Percentiles rank a stretch among this genome's conserved stretches.
Evolutionary conservation across 2,888 invertebrate genomes (phyloP).

Genomic region (Andrena fulva): DNA sequence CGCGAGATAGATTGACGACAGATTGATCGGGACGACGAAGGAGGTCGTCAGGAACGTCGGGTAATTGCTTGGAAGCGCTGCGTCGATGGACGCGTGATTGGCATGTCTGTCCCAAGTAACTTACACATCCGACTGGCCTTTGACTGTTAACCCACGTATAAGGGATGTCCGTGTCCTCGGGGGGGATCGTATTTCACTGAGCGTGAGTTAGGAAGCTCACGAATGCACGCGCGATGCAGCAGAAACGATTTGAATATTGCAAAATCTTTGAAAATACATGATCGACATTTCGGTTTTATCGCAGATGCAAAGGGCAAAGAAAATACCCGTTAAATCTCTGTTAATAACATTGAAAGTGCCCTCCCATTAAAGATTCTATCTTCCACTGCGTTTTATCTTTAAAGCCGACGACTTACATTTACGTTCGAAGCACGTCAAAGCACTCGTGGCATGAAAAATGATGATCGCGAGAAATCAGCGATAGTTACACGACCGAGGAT

Average conservation of each 20-base stretch:
- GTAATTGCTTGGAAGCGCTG: slow-evolving; percentile 59
- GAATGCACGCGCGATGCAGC: neutral
- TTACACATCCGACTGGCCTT: slow-evolving; percentile 33
- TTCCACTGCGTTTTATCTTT: too few relatives aligned
- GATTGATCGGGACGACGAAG: slow-evolving; percentile 54
- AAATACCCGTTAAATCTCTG: too few relatives aligned
- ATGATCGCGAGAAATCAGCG: neutral
- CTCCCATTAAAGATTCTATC: too few relatives aligned
- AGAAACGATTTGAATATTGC: neutral
- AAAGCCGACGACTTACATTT: too few relatives aligned
- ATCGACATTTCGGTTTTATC: too few relatives aligned
- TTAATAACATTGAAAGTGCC: too few relatives aligned
- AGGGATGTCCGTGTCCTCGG: neutral
- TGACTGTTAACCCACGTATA: slow-evolving; percentile 23
- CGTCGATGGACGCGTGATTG: slow-evolving; percentile 57
- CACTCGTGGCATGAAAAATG: too few relatives aligned
- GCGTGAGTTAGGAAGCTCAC: slow-evolving; percentile 22
- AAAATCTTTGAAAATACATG: too few relatives aligned
- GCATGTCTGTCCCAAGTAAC: slow-evolving; percentile 52
- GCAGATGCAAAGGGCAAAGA: too few relatives aligned
- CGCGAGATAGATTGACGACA: slow-evolving; percentile 36
- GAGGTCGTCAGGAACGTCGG: slow-evolving; percentile 45
- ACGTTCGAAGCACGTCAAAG: too few relatives aligned
- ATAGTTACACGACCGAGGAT: slow-evolving; percentile 30
- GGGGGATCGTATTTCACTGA: slow-evolving; percentile 29